Base-by-base conservation (phyloP, 2,888 invertebrate genomes). In the Noctua janthe region DNA sequence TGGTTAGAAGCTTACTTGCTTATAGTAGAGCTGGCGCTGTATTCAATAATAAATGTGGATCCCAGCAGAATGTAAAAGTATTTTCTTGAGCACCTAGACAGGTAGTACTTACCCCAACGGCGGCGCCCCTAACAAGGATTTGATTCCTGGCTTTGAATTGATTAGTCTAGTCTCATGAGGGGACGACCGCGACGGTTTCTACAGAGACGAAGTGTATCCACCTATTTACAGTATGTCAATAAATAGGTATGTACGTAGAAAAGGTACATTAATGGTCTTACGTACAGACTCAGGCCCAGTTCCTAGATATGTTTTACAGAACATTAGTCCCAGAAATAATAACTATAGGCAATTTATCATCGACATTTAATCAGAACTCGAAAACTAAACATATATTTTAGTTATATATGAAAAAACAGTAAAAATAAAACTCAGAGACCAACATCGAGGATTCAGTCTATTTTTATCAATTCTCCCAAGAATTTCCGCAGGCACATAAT, bases 1-100 rank as follows among this genome's bases (percentile, higher is more conserved):
- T 29, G 1, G 15, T 17, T 4, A 5, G 10, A 23, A 39, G 39
- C 17, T 73, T 74, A 35, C 8, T 17, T 1, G 3, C 0, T 0
- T 15, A n/a, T 35, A 23, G 20, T 35, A 17, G n/a, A 85, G 85
- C 78, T 77, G 75, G 87, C 71, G 71, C n/a, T 80, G 56, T 59
- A 51, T 39, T 17, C 5, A 67, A 0, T 49, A 43, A n/a, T 23
- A 35, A 39, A 43, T 7, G 2, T 10, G 5, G 11, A 7, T n/a
- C 13, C 43, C n/a, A 15, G 5, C 51, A 43, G 39, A 17, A 0
- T n/a, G 29, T 6, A 51, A 17, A 7, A 20, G 8, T 29, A 54
- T 29, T 29, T 43, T 73, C 15, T n/a, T 8, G 8, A 69, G 15
- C 47, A 51, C 43, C 10, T 20, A 74, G 15, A 4, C 39, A 54